Base-by-base conservation (phyloP, 2,797 vertebrate species). In the Synanceia verrucosa region DNA sequence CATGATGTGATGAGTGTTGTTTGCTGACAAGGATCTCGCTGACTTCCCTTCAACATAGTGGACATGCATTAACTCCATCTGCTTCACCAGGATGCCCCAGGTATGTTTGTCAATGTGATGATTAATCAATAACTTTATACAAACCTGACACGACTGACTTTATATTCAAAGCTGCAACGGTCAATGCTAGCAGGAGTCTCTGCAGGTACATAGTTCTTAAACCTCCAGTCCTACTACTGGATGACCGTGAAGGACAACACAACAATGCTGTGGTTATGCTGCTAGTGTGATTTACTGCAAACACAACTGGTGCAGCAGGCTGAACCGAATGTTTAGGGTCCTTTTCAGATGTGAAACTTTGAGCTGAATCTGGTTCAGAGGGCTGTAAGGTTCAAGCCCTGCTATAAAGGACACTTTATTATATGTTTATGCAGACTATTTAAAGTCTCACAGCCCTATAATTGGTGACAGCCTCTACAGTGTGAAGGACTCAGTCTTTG, bases 1-100 rank as follows among this genome's bases (percentile, higher is more conserved):
- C 7, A 29, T 46, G 65, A 70, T 76, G 65, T 74, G 48, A 78
- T 77, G 52, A 62, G 44, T 78, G 77, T 33, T 33, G 33, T 31
- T 58, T 57, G 6, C 68, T 43, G 73, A 67, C 78, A 47, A n/a
- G 14, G 60, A 85, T 83, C 66, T 66, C 19, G 2, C 63, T 52
- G 59, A 57, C 70, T 84, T 81, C 44, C 59, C 44, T 55, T 72
- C 34, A 28, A 24, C 8, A 1, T 78, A 48, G 47, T 78, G 53
- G 5, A 51, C 41, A 0, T 26, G 14, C 53, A 67, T 69, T 50
- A 74, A 43, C 61, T 55, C 58, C 10, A 21, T 55, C 58, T 68
- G 75, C 63, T 23, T 28, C 44, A 21, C 18, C 52, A 44, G 14
- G 28, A 61, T 14, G 47, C 67, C 47, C 31, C 36, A 14, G 58